Evolutionary conservation across 2,797 vertebrate species (phyloP).

Genomic region (Clarias pachynema): DNA sequence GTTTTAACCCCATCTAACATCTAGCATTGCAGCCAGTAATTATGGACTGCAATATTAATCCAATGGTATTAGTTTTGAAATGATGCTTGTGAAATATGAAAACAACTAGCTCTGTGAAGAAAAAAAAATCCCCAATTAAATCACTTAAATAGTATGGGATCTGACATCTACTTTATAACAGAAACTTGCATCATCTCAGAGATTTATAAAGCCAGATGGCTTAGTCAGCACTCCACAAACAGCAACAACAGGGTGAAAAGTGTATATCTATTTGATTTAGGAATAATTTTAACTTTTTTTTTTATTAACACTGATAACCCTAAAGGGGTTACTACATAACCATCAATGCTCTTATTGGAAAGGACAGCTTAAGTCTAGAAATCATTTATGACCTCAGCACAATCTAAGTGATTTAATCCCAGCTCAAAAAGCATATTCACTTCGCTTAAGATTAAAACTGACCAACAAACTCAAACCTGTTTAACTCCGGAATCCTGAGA

Average conservation of each 20-base stretch:
- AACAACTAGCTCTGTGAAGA: neutral
- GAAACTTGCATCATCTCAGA: neutral
- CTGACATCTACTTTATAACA: constrained; percentile 11
- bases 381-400: neutral
- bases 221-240: neutral
- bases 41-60: neutral
- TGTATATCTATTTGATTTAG: neutral
- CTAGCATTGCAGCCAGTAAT: neutral
- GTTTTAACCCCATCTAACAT: neutral
- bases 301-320: neutral
- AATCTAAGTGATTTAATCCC: neutral
- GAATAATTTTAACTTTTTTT: neutral
- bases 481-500: neutral
- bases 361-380: neutral
- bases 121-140: neutral
- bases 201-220: neutral
- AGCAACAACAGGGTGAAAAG: neutral
- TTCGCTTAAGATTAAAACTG: neutral
- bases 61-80: neutral
- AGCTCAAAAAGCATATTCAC: neutral
- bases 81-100: constrained; percentile 1
- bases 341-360: neutral
- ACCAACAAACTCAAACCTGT: neutral
- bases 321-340: neutral
- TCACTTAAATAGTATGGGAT: neutral